Base-by-base conservation (phyloP, 2,888 invertebrate genomes). In the Xestoiulus laeticollis region DNA sequence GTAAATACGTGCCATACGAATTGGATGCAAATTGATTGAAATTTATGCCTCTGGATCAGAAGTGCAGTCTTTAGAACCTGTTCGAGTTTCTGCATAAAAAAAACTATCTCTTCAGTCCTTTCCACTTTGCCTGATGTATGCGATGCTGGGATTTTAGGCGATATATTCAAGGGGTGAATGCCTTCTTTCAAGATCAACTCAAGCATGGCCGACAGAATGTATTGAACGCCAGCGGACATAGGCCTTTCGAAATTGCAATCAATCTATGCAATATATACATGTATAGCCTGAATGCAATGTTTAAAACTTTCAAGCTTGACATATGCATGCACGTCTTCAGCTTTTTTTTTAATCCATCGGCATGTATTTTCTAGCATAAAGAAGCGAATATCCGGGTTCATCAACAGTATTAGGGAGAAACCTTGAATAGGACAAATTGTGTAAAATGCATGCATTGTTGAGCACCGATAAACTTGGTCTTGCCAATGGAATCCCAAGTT, bases 61-160 rank as follows among this genome's bases (percentile, higher is more conserved):
- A 68, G 68, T 68, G 68, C 68, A 68, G 68, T 68, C 68, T 68
- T 68, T 68, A 68, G 68, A 68, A 68, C 68, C 68, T 68, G 68
- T 68, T 68, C 68, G 68, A 68, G 12, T 68, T 26, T 26, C 68
- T 68, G 2, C 26, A 26, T 68, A 68, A 10, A 26, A 68, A 38
- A 68, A 26, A 26, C 26, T 68, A 68, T 68, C 68, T 68, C 26
- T 26, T 68, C 68, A 26, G 26, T 68, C 68, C 68, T 68, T n/a
- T 68, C 68, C 68, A 68, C 68, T 68, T 68, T 8, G 68, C 68
- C 26, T 68, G 68, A 30, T 68, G 26, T 68, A 68, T 26, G 68
- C 68, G 68, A 12, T 26, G 68, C 68, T 68, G 68, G n/a, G 68
- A 68, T 26, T 68, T 26, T 38, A 19, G 59, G 10, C 59, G 59